Conservation (phyloP, 2,797 vertebrate species). For the Lindbergichthys nudifrons region DNA sequence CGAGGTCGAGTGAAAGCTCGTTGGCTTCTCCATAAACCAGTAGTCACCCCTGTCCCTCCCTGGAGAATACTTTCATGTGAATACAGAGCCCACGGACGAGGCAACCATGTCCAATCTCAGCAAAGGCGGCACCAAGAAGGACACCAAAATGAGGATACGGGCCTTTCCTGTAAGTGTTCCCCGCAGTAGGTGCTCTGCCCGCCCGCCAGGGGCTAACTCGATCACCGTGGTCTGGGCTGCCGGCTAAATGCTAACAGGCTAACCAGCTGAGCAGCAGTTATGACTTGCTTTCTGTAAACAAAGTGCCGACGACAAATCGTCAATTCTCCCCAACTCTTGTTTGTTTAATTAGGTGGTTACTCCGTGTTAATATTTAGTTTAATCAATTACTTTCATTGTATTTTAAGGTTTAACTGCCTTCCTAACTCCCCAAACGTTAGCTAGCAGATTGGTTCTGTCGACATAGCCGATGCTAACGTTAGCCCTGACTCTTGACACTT, state of each 20-base stretch:
- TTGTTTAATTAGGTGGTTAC: neutral
- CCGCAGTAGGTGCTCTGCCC: slow-evolving; percentile 61
- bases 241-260: slow-evolving; percentile 66
- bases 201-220: slow-evolving; percentile 60
- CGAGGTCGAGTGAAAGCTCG: slow-evolving; percentile 80
- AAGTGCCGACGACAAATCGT: slow-evolving; percentile 31
- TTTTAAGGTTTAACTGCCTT: slow-evolving; percentile 4
- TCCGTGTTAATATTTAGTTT: neutral
- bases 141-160: slow-evolving; percentile 99
- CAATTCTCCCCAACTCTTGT: neutral
- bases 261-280: slow-evolving; percentile 56
- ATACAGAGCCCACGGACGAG: slow-evolving; percentile 80
- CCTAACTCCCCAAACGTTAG: slow-evolving; percentile 32
- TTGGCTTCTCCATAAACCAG: slow-evolving; percentile 72
- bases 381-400: slow-evolving; percentile 2
- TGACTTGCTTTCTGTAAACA: slow-evolving; percentile 55
- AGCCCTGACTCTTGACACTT: slow-evolving; percentile 71
- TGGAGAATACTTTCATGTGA: slow-evolving; percentile 84
- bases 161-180: slow-evolving; percentile 95
- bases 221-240: slow-evolving; percentile 74
- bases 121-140: slow-evolving; percentile 98
- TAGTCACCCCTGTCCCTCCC: slow-evolving; percentile 69
- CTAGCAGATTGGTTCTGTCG: slow-evolving; percentile 44
- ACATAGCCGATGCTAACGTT: slow-evolving; percentile 60
- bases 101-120: slow-evolving; percentile 97